Evolutionary conservation across 1,140 invertebrate genomes (phyloP), one percentile per base, ranked within the genome.

Genomic region (Tetramorium simillimum): DNA sequence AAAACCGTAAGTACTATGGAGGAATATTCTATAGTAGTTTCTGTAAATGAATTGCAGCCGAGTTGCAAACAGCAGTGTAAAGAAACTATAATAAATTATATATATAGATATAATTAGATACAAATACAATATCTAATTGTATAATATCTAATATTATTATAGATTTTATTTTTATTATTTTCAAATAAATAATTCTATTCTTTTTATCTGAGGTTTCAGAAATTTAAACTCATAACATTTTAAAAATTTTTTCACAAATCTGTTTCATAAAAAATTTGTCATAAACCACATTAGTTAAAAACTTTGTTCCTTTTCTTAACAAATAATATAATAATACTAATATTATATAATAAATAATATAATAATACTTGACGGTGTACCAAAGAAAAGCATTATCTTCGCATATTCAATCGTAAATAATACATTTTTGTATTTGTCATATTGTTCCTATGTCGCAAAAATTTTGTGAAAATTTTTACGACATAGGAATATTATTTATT

Each of bases 1-100:
- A 91, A 84, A n/a, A 87, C 28, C 6, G 93, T 91, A 21, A 94
- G 69, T 9, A 91, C 93, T 9, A 94, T 86, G 16, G 92, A 91
- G 1, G 93, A 93, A 78, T 93, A 95, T 18, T 92, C 94, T 49
- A 94, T 84, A 40, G 76, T 92, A 90, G 93, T 92, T n/a, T 93
- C 94, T 0, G 92, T 85, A 14, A 33, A 33, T 73, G 75, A 18
- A 89, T 72, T 12, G 89, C 14, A n/a, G 4, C 3, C 60, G 49
- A 80, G 9, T 65, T 56, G 28, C 4, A 9, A 51, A 77, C 0
- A 24, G 24, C 12, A 9, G 16, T 43, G 0, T 43, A 43, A 28
- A 62, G 7, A 18, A 56, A 7, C 70, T 75, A 0, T 0, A 28
- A 33, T 33, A 33, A 4, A 56, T 16, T 37, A 12, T 46, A 46